Conservation (phyloP, 2,113 vertebrate species). For the Pterophyllum scalare region DNA sequence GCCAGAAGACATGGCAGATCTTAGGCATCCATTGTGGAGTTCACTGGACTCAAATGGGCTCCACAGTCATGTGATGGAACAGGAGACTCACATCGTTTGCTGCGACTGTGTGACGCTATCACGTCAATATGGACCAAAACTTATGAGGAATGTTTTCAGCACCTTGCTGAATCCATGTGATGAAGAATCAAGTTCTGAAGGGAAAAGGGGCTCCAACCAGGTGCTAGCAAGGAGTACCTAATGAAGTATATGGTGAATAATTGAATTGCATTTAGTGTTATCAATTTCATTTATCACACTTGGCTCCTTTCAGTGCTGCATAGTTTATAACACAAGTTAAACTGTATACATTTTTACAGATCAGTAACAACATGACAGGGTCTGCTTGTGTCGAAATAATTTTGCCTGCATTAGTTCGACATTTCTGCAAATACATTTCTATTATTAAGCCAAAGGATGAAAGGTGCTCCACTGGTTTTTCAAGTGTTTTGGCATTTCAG, state of each 20-base stretch:
- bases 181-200: neutral
- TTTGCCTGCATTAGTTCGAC: neutral
- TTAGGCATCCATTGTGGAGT: too few relatives aligned
- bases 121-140: neutral
- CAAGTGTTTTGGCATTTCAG: slow-evolving; percentile 30
- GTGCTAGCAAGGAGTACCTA: neutral
- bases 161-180: neutral
- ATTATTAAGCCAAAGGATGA: neutral
- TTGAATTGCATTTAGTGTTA: neutral
- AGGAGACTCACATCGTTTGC: neutral
- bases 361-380: neutral
- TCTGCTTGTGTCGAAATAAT: neutral
- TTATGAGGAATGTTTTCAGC: neutral
- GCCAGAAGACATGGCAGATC: too few relatives aligned
- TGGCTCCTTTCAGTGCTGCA: neutral
- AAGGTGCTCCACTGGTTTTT: neutral
- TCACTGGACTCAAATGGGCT: too few relatives aligned
- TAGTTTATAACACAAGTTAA: neutral
- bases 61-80: neutral
- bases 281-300: neutral
- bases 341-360: neutral
- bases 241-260: neutral
- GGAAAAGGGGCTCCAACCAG: neutral
- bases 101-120: neutral
- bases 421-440: neutral